Evolutionary conservation across 2,888 invertebrate species (phyloP).

Genomic region (Sinotaia quadrata): DNA sequence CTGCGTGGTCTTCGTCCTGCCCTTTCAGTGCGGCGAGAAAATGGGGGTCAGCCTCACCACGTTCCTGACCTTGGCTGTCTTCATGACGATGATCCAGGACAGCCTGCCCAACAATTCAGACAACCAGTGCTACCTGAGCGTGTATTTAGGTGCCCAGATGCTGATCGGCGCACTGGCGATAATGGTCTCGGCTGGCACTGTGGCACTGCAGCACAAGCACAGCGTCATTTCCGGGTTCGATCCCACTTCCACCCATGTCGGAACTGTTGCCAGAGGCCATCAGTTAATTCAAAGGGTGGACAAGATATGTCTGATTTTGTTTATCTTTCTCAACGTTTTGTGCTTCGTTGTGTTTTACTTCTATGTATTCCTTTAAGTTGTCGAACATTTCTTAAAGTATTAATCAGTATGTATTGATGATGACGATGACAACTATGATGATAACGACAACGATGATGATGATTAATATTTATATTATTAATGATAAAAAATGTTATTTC

Average conservation of each 20-base stretch:
- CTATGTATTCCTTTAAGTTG: too few species aligned
- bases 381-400: too few species aligned
- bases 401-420: too few species aligned
- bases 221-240: too few species aligned
- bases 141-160: slow-evolving; percentile 13
- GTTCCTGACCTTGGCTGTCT: slow-evolving; percentile 17
- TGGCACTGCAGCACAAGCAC: neutral
- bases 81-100: slow-evolving; percentile 14
- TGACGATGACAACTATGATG: neutral
- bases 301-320: too few species aligned
- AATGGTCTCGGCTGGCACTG: neutral
- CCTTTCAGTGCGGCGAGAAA: slow-evolving; percentile 10
- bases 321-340: too few species aligned
- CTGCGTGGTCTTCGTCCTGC: slow-evolving; percentile 14
- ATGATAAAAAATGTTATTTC: too few species aligned
- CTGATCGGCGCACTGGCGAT: slow-evolving; percentile 8
- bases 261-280: too few species aligned
- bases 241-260: too few species aligned
- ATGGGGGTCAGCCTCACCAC: slow-evolving; percentile 19
- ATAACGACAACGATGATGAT: neutral
- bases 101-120: slow-evolving; percentile 15
- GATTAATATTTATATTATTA: neutral
- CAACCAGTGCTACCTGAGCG: slow-evolving; percentile 14
- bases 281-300: too few species aligned
- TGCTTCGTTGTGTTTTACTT: too few species aligned